These are phyloP conservation scores for Macrostomum lignano DNA, from an alignment of 1,140 invertebrate species.

Conservation along the genomic window DNA sequence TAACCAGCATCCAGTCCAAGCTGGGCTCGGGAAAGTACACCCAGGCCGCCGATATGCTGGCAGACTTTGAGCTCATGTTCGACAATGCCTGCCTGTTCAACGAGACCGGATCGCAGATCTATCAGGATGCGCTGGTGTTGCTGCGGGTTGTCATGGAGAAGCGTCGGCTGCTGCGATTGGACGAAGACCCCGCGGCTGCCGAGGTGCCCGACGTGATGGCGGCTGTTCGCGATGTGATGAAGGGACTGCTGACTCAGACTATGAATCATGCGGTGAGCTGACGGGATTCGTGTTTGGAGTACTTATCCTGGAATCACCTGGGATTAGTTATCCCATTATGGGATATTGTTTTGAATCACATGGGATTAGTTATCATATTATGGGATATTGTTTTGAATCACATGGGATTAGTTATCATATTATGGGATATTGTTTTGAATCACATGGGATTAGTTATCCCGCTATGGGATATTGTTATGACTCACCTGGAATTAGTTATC, in stretches of 20 bases:
- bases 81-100: slow-evolving; percentile 98
- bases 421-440: no score
- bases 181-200: slow-evolving; percentile 42
- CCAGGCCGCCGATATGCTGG: slow-evolving; percentile 55
- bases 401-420: no score
- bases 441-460: no score
- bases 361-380: no score
- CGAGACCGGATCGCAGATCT: slow-evolving; percentile 90
- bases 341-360: no score
- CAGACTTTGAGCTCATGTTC: slow-evolving; percentile 83
- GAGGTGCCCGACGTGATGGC: slow-evolving; percentile 49
- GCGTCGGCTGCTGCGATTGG: slow-evolving; percentile 43
- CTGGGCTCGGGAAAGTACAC: slow-evolving; percentile 47
- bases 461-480: no score
- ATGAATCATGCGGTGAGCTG: slow-evolving; percentile 68
- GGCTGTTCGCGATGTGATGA: slow-evolving; percentile 61
- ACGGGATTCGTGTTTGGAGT: no score
- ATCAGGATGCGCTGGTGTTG: slow-evolving; percentile 64
- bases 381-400: no score
- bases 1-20: slow-evolving; percentile 70
- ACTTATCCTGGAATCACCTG: no score
- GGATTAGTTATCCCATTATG: no score
- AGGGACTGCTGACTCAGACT: slow-evolving; percentile 61
- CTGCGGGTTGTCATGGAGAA: slow-evolving; percentile 68
- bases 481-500: no score